Base-by-base conservation (phyloP, 2,888 invertebrate species). In the Dendrolimus pini region DNA sequence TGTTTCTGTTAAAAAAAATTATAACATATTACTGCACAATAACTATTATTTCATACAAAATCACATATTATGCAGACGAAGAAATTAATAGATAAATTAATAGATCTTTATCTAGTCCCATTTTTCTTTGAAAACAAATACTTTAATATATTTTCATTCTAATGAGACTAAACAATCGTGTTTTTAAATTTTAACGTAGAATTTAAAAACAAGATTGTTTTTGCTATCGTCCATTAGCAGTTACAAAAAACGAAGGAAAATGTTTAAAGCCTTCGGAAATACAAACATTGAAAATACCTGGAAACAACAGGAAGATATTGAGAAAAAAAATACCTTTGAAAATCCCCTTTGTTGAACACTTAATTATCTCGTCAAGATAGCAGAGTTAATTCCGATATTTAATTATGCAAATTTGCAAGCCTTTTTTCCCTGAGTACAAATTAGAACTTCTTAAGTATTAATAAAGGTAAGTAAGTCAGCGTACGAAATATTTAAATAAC, bases 401-500 rank as follows among this genome's bases (percentile, higher is more conserved):
- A 82, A 85, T 85, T 82, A 85, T 82, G 80, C 75, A 83, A 85
- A 84, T 80, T 71, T 70, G 68, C 61, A 72, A 79, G 68, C 75
- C 76, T 72, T 80, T 83, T 80, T 77, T 69, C 65, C 65, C 64
- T 65, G 60, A 67, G 63, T 68, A 59, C 62, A 66, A 65, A 70
- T 62, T 62, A 67, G 68, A 74, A 69, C 68, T 70, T 71, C 70
- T 68, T 67, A 61, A 53, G 65, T 64, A 70, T 75, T 77, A 73
- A 77, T 77, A 77, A 71, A 71, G 69, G 68, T 66, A 67, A 72
- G 65, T 70, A 65, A 73, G 68, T 66, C 63, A 62, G 61, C 12
- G 6, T 47, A 47, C 12, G 12, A 47, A 47, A 47, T 47, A 47
- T 47, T 30, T 30, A 6, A 30, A 30, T 30, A 30, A 6, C 30